phyloP scores from a whole-genome alignment of 2,888 invertebrate species.

The Chesias legatella region DNA sequence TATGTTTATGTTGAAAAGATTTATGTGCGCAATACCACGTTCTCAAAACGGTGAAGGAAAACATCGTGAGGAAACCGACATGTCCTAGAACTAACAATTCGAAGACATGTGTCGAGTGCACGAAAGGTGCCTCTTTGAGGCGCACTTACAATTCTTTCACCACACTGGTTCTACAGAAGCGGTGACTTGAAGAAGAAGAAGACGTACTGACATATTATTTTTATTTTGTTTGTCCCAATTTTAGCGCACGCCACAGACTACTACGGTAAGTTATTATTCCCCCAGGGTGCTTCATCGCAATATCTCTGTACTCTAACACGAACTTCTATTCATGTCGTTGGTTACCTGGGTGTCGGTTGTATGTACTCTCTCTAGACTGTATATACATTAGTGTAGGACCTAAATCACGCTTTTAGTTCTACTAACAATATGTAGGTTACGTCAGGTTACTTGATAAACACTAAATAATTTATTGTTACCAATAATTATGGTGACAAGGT shows the following conservation, averaged over 20 bases:
- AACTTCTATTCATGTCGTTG: constrained; percentile 48
- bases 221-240: constrained; percentile 71
- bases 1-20: too few species aligned
- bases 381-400: constrained; percentile 57
- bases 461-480: constrained; percentile 13
- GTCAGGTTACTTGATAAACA: constrained; percentile 67
- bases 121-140: too few species aligned
- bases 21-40: too few species aligned
- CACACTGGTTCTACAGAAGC: too few species aligned
- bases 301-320: constrained; percentile 48
- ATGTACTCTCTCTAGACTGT: constrained; percentile 58
- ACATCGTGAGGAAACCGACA: too few species aligned
- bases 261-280: constrained; percentile 97
- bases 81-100: too few species aligned
- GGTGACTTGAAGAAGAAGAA: too few species aligned
- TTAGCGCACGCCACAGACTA: constrained; percentile 98
- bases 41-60: too few species aligned
- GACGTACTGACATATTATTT: constrained; percentile 66
- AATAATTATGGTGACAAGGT: too few species aligned
- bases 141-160: too few species aligned
- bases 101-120: too few species aligned
- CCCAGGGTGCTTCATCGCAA: constrained; percentile 71
- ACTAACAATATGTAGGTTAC: constrained; percentile 62
- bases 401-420: constrained; percentile 75
- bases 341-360: constrained; percentile 72